Evolutionary conservation across 2,797 vertebrate genomes (phyloP).

Genomic region (Cryptoblepharus egeriae): DNA sequence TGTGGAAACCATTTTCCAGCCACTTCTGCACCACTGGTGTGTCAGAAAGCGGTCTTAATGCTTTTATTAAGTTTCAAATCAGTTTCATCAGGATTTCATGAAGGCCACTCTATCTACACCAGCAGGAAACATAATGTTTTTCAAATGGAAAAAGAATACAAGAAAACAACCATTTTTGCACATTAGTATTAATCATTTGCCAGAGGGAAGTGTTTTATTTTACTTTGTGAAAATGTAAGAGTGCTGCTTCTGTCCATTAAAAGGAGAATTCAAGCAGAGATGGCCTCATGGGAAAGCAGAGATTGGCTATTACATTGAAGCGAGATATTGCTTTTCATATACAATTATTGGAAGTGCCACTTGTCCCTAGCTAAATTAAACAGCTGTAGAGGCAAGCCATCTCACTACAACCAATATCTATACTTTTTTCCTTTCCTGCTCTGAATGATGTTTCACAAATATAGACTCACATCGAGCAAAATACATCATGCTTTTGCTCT

Average conservation of each 20-base stretch:
- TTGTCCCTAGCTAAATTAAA: slow-evolving; percentile 34
- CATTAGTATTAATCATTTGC: slow-evolving; percentile 21
- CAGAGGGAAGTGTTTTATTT: background rate
- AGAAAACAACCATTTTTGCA: background rate
- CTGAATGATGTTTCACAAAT: background rate
- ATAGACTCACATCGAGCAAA: background rate
- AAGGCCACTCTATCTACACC: background rate
- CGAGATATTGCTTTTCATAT: background rate
- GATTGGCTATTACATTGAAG: slow-evolving; percentile 7
- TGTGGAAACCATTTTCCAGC: background rate
- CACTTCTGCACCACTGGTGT: too few species aligned
- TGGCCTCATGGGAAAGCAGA: background rate
- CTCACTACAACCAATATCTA: background rate
- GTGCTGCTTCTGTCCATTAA: slow-evolving; percentile 24
- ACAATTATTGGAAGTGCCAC: background rate
- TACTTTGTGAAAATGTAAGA: slow-evolving; percentile 12
- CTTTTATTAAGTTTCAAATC: background rate
- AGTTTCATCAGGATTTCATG: slow-evolving; percentile 13
- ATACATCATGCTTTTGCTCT: background rate
- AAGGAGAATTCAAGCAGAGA: slow-evolving; percentile 10
- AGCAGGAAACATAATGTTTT: slow-evolving; percentile 3
- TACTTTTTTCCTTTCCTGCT: background rate
- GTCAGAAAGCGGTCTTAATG: background rate
- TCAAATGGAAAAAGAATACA: background rate
- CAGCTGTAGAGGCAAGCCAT: background rate